These are phyloP conservation scores for Heliconius hortense DNA, from an alignment of 2,888 invertebrate species.

Conservation along the genomic window DNA sequence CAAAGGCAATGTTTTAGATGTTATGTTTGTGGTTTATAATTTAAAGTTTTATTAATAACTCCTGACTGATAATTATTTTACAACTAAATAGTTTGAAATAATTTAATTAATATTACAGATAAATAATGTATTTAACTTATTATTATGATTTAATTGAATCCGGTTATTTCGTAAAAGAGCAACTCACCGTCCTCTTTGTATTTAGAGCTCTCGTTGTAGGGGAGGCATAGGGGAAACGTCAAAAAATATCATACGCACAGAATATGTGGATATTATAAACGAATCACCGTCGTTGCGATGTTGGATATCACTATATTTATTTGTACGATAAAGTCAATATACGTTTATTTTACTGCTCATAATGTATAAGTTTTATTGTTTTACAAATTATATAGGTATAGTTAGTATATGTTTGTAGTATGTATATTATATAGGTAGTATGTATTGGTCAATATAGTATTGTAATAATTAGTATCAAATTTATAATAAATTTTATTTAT, in stretches of 20 bases:
- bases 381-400: not conserved
- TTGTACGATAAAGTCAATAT: slow-evolving; percentile 2
- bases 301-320: slow-evolving; percentile 40
- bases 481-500: not conserved
- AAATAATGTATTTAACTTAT: not conserved
- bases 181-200: slow-evolving; percentile 53
- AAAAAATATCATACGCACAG: slow-evolving; percentile 60
- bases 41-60: not conserved
- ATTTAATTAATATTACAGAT: not conserved
- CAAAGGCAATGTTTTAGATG: too few relatives aligned
- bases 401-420: not conserved
- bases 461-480: not conserved
- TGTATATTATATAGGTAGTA: too few relatives aligned
- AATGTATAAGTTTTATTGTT: not conserved
- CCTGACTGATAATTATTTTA: not conserved
- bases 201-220: slow-evolving; percentile 45
- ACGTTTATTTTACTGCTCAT: not conserved
- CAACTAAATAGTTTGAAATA: not conserved
- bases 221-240: slow-evolving; percentile 73
- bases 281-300: slow-evolving; percentile 44
- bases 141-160: slow-evolving; percentile 8
- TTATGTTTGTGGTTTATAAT: not conserved
- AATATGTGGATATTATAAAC: slow-evolving; percentile 72
- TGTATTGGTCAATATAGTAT: not conserved
- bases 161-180: slow-evolving; percentile 47